Evolutionary conservation across 1,140 invertebrate species (phyloP), one percentile per base, ranked within the genome.

Genomic region (Zaprionus vittiger): DNA sequence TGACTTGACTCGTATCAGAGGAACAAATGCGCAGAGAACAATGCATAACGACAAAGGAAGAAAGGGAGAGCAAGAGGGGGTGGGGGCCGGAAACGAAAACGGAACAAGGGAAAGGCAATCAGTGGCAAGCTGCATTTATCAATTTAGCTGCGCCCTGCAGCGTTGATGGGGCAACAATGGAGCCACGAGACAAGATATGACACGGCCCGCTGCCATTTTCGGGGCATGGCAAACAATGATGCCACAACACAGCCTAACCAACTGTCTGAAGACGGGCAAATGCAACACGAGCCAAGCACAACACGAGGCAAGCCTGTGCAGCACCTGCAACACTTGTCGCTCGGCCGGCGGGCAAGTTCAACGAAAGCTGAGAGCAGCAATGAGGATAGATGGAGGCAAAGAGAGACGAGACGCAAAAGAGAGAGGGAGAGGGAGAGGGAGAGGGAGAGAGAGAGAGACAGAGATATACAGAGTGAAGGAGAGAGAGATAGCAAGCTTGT

Each of bases 81-180:
- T 41, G 47, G 17, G n/a, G 37, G 37, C 54, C 9, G 31, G 22
- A 38, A 37, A 37, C 9, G 49, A 15, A 38, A 37, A 37, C 28
- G 7, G 15, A 28, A 20, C 12, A 22, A 22, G 54, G 31, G 64
- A 66, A 59, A 68, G 68, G 57, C 60, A 79, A 64, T 60, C 80
- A 77, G 79, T 79, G 55, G 47, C 55, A 61, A 77, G 83, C 73
- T 90, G 81, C 85, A 89, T 90, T 89, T 89, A 89, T 89, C 85
- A 89, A 89, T 89, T 89, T 90, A 81, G 66, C 71, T 80, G 63
- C 73, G 79, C 85, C 84, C 84, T 76, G 81, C 68, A 90, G 84
- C 84, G 69, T 76, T 77, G 75, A 64, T 71, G 41, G n/a, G 41
- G 28, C 60, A 72, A 65, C 54, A 64, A 70, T 62, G 52, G 59